Percentiles rank a stretch among this genome's conserved stretches.
Conservation (phyloP, 2,888 invertebrate genomes). For the Drosophila sordidula region DNA sequence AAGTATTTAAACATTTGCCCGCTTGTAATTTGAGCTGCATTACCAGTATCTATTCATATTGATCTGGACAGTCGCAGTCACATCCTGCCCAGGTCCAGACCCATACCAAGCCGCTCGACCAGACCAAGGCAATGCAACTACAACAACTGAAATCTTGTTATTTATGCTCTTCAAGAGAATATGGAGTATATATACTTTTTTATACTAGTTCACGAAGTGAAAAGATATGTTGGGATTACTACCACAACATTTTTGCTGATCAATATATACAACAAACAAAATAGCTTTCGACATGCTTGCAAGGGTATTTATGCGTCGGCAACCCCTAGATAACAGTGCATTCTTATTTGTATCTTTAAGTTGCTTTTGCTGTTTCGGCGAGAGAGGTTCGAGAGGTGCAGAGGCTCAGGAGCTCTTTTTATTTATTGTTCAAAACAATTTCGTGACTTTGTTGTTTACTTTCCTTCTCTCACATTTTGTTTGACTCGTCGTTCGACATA, state of each 20-base stretch:
- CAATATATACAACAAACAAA: no score
- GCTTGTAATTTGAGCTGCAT: slow-evolving; percentile 75
- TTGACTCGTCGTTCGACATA: slow-evolving; percentile 62
- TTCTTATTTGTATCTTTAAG: slow-evolving; percentile 75
- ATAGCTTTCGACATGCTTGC: no score
- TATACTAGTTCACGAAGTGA: no score
- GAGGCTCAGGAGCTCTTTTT: slow-evolving; percentile 38
- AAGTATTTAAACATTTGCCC: slow-evolving; percentile 80
- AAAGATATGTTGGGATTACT: no score
- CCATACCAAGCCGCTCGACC: no score
- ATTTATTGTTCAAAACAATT: slow-evolving; percentile 80
- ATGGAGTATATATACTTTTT: no score
- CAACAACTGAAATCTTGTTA: slow-evolving; percentile 42
- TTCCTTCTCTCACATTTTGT: slow-evolving; percentile 64
- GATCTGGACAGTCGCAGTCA: slow-evolving; percentile 12
- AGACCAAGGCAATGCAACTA: no score
- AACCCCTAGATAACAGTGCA: neutral
- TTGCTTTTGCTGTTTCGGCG: slow-evolving; percentile 73
- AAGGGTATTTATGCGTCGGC: neutral
- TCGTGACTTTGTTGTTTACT: slow-evolving; percentile 75
- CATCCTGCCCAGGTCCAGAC: slow-evolving; percentile 34
- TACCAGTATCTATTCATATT: slow-evolving; percentile 58
- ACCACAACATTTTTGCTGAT: no score
- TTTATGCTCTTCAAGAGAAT: no score
- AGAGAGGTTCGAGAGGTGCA: slow-evolving; percentile 5